Evolutionary conservation across 2,113 vertebrate species (phyloP), one percentile per base, ranked within the genome.

Genomic region (Petromus typicus): DNA sequence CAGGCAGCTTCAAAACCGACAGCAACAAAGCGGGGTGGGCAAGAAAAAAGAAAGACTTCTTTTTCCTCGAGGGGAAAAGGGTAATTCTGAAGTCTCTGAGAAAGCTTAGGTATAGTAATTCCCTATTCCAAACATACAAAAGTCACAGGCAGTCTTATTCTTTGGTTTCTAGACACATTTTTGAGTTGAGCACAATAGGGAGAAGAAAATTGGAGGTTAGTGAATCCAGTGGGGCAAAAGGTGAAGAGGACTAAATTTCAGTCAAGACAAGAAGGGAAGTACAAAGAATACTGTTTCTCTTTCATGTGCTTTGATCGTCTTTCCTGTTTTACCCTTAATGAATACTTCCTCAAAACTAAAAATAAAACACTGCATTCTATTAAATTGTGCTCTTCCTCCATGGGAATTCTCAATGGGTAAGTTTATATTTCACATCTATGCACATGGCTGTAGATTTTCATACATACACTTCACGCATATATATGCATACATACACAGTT

Each of bases 221-320:
- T 25, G 91, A 96, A 96, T 97, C 93, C 84, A 83, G 81, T 61
- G 84, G 89, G 91, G 96, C 96, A 86, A 90, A 32, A 97, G 94
- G 96, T 97, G 93, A 98, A 94, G 93, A 97, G 67, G 86, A 82
- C 93, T 92, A 95, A 96, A 90, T 96, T 97, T 97, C 96, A 96
- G 87, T 95, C 91, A 87, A 96, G 93, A 96, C 96, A 94, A 94
- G 86, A 95, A 94, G 89, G 76, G 7, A 93, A 97, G 96, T 96
- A 97, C 96, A 96, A 97, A 97, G 97, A 97, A 91, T 43, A 78
- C 22, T 73, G 92, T 83, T 83, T 96, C 93, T 83, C 96, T 97
- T 97, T 97, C 91, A 97, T 96, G 91, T 92, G 71, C 96, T 97
- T 97, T 98, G 96, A 97, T 97, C 91, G 8, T 86, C 93, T 96